Conservation (phyloP, 2,888 invertebrate genomes). For the Arge pagana region DNA sequence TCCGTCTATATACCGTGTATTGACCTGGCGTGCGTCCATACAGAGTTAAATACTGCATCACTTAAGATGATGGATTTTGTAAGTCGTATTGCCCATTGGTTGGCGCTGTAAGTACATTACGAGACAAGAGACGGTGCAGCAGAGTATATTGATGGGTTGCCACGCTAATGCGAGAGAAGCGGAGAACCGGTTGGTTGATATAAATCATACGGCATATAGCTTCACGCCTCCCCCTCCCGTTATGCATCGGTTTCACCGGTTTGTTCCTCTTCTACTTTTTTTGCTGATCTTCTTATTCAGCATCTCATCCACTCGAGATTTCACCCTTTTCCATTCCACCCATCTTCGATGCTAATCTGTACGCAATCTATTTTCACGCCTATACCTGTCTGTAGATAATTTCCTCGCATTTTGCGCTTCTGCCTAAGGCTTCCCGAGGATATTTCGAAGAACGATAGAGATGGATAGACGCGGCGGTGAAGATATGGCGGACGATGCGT, state of each 20-base stretch:
- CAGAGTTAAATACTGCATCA: conserved; percentile 20
- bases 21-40: conserved; percentile 15
- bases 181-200: conserved; percentile 13
- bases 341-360: conserved; percentile 1
- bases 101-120: not conserved
- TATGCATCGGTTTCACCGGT: not conserved
- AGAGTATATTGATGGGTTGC: conserved; percentile 17
- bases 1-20: no score
- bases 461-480: no score
- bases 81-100: not conserved
- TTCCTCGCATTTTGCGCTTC: not conserved
- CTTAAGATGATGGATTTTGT: conserved; percentile 21
- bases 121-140: not conserved
- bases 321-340: no score
- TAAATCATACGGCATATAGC: not conserved
- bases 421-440: no score
- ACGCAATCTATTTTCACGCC: conserved; percentile 6
- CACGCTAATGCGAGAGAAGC: conserved; percentile 9
- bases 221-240: conserved; percentile 1
- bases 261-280: not conserved
- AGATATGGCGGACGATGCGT: no score
- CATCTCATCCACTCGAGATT: no score
- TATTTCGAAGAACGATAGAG: no score
- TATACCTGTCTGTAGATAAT: not conserved
- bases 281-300: no score